These are phyloP conservation scores for Phrynocephalus vlangalii DNA, from an alignment of 2,797 vertebrate genomes.

Conservation along the genomic window DNA sequence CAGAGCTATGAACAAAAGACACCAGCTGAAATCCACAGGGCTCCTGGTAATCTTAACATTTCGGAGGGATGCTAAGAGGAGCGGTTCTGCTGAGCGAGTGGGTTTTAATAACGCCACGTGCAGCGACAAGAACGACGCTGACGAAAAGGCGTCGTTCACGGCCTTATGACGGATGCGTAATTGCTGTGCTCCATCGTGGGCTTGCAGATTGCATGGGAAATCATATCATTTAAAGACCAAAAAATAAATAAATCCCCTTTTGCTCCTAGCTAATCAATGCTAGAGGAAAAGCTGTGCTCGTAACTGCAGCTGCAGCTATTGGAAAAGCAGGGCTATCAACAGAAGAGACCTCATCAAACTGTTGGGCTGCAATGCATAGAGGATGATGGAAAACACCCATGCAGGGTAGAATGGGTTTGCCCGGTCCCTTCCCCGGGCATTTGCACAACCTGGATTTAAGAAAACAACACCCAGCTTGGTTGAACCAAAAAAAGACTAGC, in stretches of 20 bases:
- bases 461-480: not conserved
- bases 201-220: not conserved
- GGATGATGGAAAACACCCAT: not conserved
- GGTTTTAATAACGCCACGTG: slow-evolving; percentile 10
- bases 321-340: not conserved
- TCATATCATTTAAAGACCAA: not conserved
- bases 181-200: not conserved
- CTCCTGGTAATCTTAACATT: not conserved
- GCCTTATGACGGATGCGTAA: not conserved
- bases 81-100: not conserved
- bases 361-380: not conserved
- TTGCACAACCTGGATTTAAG: not conserved
- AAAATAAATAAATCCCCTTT: not conserved
- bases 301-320: not conserved
- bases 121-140: not conserved
- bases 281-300: not conserved
- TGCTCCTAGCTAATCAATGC: no score
- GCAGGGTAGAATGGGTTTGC: not conserved
- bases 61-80: not conserved
- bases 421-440: not conserved
- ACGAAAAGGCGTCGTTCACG: not conserved
- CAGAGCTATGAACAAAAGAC: not conserved
- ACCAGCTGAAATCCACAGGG: not conserved
- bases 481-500: no score
- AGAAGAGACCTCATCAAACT: not conserved